These are phyloP conservation scores for Hypomecis punctinalis DNA, from an alignment of 2,888 invertebrate genomes.

Conservation along the genomic window DNA sequence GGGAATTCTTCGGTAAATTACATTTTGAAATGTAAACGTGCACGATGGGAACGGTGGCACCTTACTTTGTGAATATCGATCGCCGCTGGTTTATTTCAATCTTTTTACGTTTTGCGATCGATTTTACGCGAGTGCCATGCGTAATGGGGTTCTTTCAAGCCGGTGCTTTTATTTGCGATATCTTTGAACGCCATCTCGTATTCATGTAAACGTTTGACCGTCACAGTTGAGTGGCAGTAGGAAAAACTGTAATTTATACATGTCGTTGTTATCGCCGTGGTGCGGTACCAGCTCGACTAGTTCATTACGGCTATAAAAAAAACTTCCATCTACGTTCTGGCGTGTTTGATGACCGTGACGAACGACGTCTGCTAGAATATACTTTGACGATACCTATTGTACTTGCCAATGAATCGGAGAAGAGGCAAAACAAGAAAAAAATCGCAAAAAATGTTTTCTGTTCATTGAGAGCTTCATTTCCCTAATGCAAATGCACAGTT, in stretches of 20 bases:
- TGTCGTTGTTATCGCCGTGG: conserved; percentile 33
- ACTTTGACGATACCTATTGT: conserved; percentile 17
- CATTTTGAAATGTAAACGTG: conserved; percentile 79
- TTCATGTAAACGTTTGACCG: conserved; percentile 31
- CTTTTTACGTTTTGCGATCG: conserved; percentile 72
- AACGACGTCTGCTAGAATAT: conserved; percentile 39
- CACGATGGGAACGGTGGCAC: conserved; percentile 59
- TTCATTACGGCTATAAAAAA: conserved; percentile 34
- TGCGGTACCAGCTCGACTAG: conserved; percentile 24
- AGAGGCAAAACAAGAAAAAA: conserved; percentile 1
- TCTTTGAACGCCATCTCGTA: conserved; percentile 38
- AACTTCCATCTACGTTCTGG: conserved; percentile 38
- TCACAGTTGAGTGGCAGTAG: conserved; percentile 37
- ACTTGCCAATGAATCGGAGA: not conserved
- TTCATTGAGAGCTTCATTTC: conserved; percentile 47
- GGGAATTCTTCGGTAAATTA: conserved; percentile 81
- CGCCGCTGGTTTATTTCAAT: conserved; percentile 68
- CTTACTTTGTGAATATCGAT: conserved; percentile 74
- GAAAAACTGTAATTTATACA: conserved; percentile 41
- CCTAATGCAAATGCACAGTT: conserved; percentile 43
- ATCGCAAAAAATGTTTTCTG: not conserved
- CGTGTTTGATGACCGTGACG: conserved; percentile 45
- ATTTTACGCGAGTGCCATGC: conserved; percentile 73
- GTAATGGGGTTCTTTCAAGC: conserved; percentile 63
- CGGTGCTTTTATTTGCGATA: conserved; percentile 46